Percentiles rank a stretch among this genome's conserved stretches.
Conservation (phyloP, 2,113 vertebrate genomes). For the Stegostoma tigrinum region DNA sequence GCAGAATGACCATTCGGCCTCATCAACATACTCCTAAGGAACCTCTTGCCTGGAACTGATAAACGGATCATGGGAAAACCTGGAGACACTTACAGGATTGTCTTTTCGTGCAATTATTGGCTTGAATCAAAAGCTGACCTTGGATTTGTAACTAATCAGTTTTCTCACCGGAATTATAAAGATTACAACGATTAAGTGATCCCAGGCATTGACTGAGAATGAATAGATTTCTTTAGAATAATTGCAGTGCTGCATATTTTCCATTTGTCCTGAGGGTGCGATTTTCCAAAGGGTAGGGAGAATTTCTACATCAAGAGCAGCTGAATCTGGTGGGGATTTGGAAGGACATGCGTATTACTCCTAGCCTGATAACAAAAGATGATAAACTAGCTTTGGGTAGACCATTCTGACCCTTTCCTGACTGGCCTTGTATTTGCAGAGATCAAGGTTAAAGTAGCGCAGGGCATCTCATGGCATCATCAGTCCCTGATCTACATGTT, state of each 20-base stretch:
- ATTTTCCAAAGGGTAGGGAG: neutral
- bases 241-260: neutral
- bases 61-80: neutral
- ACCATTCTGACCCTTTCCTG: neutral
- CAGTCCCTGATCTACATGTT: neutral
- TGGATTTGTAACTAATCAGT: neutral
- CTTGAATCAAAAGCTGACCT: neutral
- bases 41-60: neutral
- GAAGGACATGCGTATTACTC: neutral
- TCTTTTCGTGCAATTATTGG: neutral
- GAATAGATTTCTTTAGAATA: neutral
- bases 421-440: neutral
- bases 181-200: neutral
- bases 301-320: neutral
- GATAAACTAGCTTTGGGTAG: neutral
- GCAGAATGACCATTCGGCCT: neutral
- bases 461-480: neutral
- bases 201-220: neutral
- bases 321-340: neutral
- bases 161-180: neutral
- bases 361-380: neutral
- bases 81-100: neutral
- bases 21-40: neutral
- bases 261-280: neutral
- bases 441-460: neutral